Percentiles rank a stretch among this genome's conserved stretches.
Conservation (phyloP, 2,888 invertebrate species). For the Leptopilina myrica region DNA sequence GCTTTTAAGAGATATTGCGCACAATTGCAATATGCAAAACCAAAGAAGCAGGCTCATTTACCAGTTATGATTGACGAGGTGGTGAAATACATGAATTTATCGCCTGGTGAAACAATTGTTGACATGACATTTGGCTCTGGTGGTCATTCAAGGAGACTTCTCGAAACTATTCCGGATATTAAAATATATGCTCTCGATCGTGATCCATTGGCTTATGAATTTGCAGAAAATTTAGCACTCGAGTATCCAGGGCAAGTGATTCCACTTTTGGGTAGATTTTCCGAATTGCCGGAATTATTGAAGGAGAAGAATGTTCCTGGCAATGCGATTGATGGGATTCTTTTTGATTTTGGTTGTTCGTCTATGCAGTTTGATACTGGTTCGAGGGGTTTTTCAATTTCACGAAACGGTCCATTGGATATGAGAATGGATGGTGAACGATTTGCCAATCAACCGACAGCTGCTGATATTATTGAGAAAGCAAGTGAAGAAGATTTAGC, state of each 20-base stretch:
- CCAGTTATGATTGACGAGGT: conserved; percentile 88
- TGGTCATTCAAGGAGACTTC: conserved; percentile 88
- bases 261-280: conserved; percentile 92
- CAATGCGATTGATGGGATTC: conserved; percentile 88
- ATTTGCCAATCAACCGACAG: conserved; percentile 86
- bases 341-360: conserved; percentile 96
- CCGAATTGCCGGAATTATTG: conserved; percentile 87
- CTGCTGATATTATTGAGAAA: conserved; percentile 90
- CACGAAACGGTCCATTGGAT: conserved; percentile 91
- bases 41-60: conserved; percentile 77
- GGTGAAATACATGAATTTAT: conserved; percentile 82
- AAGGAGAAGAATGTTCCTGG: conserved; percentile 79
- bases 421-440: conserved; percentile 95
- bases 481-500: conserved; percentile 88
- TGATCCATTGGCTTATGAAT: conserved; percentile 88
- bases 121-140: conserved; percentile 99
- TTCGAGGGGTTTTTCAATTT: conserved; percentile 90
- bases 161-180: conserved; percentile 82
- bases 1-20: neutral
- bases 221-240: conserved; percentile 82
- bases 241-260: conserved; percentile 85
- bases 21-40: conserved; percentile 7
- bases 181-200: conserved; percentile 90
- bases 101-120: conserved; percentile 82
- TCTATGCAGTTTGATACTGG: conserved; percentile 95